Base-by-base conservation (phyloP, 1,140 invertebrate genomes). In the Plectrocnemia conspersa region DNA sequence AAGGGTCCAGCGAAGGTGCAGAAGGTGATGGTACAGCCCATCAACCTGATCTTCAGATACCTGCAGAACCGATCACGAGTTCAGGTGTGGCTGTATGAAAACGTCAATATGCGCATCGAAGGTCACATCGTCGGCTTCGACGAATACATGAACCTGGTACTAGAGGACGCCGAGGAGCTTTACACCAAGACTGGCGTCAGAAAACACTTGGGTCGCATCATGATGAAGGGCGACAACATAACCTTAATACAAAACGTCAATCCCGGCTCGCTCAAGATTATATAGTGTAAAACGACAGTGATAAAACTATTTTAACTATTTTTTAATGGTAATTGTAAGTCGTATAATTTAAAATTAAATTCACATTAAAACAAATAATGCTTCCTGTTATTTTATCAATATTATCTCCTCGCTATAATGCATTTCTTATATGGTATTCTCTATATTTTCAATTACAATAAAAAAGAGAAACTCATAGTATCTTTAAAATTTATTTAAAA, bases 71-170 rank as follows among this genome's bases (percentile, higher is more conserved):
- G 94, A 59, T 92, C 94, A 32, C 79, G 91, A 65, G 93, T 99
- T n/a, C 91, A 95, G 77, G 92, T 98, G 46, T 98, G 96, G 96
- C 76, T 98, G 7, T 98, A 95, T 69, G 96, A 98, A 72, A 96
- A 98, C 70, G 81, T 93, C 49, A 92, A 90, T 65, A 73, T 96
- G 29, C 81, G 96, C 44, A 95, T 97, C 64, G 97, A 99, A 76
- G 97, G 97, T 40, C 92, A 95, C 76, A 98, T 99, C 66, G 87
- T 93, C 70, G 97, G 97, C 5, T 99, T 99, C 72, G 97, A 99
- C 71, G 97, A 99, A 74, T 99, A 98, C 76, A 99, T 99, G 97
- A 99, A 99, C 68, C 76, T 99, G 52, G 96, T 99, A 18, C 75
- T 99, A 67, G 96, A 98, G 69, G 94, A 98, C 62, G 94, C 95